phyloP scores from a whole-genome alignment of 1,140 invertebrate species.

The Panulirus ornatus region DNA sequence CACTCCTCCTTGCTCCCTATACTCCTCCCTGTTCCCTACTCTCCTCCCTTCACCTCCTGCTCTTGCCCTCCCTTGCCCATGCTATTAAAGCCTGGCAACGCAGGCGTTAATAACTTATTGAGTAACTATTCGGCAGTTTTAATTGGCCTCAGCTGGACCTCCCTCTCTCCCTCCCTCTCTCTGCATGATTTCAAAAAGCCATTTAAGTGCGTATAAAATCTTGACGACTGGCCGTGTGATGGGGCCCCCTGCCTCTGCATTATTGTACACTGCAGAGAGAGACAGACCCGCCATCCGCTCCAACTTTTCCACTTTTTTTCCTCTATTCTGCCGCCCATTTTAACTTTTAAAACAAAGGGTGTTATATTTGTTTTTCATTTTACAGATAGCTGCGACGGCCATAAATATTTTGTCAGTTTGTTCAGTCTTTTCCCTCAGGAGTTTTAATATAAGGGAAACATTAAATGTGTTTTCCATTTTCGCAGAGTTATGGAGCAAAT shows the following conservation, averaged over 20 bases:
- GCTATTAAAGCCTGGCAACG: too few relatives aligned
- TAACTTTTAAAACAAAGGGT: slow-evolving; percentile 26
- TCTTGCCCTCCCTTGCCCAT: too few relatives aligned
- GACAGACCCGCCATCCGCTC: neutral
- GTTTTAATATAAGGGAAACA: slow-evolving; percentile 18
- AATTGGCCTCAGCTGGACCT: too few relatives aligned
- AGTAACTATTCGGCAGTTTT: too few relatives aligned
- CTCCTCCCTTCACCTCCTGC: neutral
- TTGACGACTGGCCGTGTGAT: neutral
- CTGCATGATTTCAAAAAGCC: neutral
- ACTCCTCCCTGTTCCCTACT: neutral
- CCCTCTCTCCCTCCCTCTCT: too few relatives aligned
- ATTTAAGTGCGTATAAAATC: too few relatives aligned
- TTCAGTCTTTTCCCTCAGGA: slow-evolving; percentile 18
- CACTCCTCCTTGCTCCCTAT: neutral
- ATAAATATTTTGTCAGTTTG: slow-evolving; percentile 15
- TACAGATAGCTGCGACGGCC: neutral
- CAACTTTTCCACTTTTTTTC: slow-evolving; percentile 1
- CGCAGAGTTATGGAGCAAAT: slow-evolving; percentile 17
- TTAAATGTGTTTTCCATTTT: slow-evolving; percentile 37
- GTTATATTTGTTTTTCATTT: slow-evolving; percentile 62
- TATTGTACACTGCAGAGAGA: slow-evolving; percentile 13
- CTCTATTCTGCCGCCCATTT: slow-evolving; percentile 6
- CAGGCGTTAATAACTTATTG: too few relatives aligned
- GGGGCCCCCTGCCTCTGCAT: neutral